phyloP scores from a whole-genome alignment of 1,140 invertebrate genomes.

The Muscidifurax raptorellus region DNA sequence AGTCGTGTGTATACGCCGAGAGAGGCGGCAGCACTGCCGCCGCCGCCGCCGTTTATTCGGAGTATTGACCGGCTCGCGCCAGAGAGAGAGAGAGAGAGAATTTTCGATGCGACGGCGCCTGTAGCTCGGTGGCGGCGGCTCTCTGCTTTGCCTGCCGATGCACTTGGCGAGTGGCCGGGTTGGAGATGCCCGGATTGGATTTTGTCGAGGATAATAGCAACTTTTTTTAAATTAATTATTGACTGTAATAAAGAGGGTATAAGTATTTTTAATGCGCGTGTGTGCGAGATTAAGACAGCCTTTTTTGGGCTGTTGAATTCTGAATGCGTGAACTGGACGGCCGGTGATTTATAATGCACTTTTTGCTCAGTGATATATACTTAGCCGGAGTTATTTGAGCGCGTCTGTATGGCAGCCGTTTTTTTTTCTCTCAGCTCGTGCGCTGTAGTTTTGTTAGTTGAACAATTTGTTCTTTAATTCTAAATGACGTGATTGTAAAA shows the following conservation, averaged over 20 bases:
- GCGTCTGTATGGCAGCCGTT: no score
- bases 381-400: not conserved
- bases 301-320: not conserved
- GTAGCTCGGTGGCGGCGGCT: not conserved
- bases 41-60: slow-evolving; percentile 36
- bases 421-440: no score
- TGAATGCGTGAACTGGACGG: not conserved
- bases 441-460: no score
- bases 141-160: slow-evolving; percentile 20
- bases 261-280: not conserved
- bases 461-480: no score
- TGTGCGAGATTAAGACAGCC: not conserved
- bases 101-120: slow-evolving; percentile 4
- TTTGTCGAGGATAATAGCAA: not conserved
- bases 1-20: slow-evolving; percentile 7
- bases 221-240: not conserved
- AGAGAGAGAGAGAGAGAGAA: slow-evolving; percentile 20
- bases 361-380: not conserved
- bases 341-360: not conserved
- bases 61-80: slow-evolving; percentile 50
- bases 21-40: slow-evolving; percentile 16
- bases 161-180: not conserved
- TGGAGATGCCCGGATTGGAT: not conserved
- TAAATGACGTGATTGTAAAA: no score
- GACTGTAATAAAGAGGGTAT: not conserved